Base-by-base conservation (phyloP, 2,888 invertebrate species). In the Diadromus collaris region DNA sequence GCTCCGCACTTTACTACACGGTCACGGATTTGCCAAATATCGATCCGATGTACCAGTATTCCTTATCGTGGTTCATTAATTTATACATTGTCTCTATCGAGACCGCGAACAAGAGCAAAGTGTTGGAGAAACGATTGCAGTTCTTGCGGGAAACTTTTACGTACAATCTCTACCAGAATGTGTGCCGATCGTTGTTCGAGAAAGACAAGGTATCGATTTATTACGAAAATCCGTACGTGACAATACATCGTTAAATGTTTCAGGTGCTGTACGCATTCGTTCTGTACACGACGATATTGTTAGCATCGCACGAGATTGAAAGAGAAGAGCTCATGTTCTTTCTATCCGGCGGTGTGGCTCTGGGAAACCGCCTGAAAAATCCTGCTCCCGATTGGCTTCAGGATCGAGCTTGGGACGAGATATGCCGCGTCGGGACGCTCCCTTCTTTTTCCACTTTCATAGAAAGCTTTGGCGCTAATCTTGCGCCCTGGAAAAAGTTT, bases 41-140 rank as follows among this genome's bases (percentile, higher is more conserved):
- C 41, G 96, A 97, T 91, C 96, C 96, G 7, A 97, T 97, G 96
- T 97, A 97, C 90, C 97, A 97, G 90, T 97, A 96, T 90, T 97
- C 97, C 0, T 92, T 97, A 56, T 93, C 93, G 13, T 97, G 97
- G 97, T 97, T 97, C 90, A 96, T 97, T 81, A 95, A 95, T 91
- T 92, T 97, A 44, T 97, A 96, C 87, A 91, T 95, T 6, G 92
- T 93, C 81, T 96, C 96, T 13, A 96, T 97, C 73, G 95, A 96
- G 86, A 94, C 95, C 84, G 94, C 95, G 1, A 94, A 94, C 85
- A 95, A 94, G 88, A 94, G 94, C 21, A 94, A 95, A 90, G 93
- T 95, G 85, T 92, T 96, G 83, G 94, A 95, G 65, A 93, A 94
- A 85, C 92, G 96, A 81, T 91, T 96, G 64, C 93, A 93, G 79